A percentile compares a stretch with the other conserved stretches of the same genome.
Evolutionary conservation across 2,113 vertebrate genomes (phyloP).

Genomic region (Actenoides hombroni): DNA sequence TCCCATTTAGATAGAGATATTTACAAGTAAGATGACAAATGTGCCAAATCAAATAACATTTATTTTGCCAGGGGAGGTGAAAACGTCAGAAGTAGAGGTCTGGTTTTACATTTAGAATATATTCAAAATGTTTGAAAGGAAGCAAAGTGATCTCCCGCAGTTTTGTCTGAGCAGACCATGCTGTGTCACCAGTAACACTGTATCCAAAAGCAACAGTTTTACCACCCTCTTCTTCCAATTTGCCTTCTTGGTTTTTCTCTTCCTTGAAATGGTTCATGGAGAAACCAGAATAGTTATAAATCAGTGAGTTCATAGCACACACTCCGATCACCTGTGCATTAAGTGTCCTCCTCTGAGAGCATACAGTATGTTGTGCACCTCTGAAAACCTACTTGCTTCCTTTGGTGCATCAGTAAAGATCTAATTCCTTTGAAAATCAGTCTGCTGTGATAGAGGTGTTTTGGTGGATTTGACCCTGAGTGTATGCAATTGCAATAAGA

Average conservation of each 20-base stretch:
- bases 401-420: not conserved
- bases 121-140: conserved; percentile 20
- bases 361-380: fast-evolving
- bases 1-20: not conserved
- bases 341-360: not conserved
- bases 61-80: not conserved
- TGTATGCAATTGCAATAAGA: not conserved
- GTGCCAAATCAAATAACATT: conserved; percentile 57
- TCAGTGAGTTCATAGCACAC: not conserved
- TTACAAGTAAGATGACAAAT: not conserved
- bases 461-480: not conserved
- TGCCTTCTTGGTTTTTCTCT: not conserved
- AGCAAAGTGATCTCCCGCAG: not conserved
- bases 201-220: conserved; percentile 17
- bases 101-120: conserved; percentile 54
- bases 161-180: conserved; percentile 4
- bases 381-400: not conserved
- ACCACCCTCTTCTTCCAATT: not conserved
- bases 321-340: not conserved
- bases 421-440: not conserved
- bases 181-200: not conserved
- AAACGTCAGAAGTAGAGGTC: not conserved
- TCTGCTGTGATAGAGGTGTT: not conserved
- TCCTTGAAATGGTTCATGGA: not conserved
- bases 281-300: not conserved